A percentile compares a stretch with the other conserved stretches of the same genome.
phyloP scores from a whole-genome alignment of 2,113 vertebrate genomes.

The Conger conger region DNA sequence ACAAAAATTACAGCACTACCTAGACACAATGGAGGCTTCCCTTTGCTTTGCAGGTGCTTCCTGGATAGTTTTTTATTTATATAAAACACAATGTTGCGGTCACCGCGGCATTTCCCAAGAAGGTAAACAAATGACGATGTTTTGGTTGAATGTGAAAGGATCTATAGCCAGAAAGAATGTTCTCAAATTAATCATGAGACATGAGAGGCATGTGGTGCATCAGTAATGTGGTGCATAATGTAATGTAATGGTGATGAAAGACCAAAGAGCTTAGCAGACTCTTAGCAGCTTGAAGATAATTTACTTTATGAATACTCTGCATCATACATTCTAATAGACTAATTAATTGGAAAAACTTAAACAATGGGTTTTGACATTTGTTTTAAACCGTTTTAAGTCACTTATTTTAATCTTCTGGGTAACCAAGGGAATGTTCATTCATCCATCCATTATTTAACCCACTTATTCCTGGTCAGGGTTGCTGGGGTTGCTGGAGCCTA shows the following conservation, averaged over 20 bases:
- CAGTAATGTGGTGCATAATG: too few species aligned
- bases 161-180: neutral
- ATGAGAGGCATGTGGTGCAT: too few species aligned
- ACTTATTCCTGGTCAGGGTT: too few species aligned
- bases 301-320: neutral
- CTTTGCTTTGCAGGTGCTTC: constrained; percentile 21
- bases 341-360: neutral
- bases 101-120: constrained; percentile 19
- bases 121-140: constrained; percentile 1
- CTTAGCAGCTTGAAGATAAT: neutral
- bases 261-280: neutral
- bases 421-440: too few species aligned
- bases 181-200: neutral
- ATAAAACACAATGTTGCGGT: neutral
- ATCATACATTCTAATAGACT: neutral
- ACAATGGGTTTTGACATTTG: neutral
- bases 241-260: neutral
- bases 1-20: neutral
- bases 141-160: neutral
- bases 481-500: too few species aligned
- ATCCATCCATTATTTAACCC: too few species aligned
- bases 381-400: neutral
- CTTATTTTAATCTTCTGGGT: neutral
- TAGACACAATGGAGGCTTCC: constrained; percentile 25
- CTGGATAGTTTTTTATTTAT: constrained; percentile 1